Percentiles rank a stretch among this genome's conserved stretches.
These are phyloP conservation scores for Pegoplata infirma DNA, from an alignment of 2,888 invertebrate species.

Conservation along the genomic window DNA sequence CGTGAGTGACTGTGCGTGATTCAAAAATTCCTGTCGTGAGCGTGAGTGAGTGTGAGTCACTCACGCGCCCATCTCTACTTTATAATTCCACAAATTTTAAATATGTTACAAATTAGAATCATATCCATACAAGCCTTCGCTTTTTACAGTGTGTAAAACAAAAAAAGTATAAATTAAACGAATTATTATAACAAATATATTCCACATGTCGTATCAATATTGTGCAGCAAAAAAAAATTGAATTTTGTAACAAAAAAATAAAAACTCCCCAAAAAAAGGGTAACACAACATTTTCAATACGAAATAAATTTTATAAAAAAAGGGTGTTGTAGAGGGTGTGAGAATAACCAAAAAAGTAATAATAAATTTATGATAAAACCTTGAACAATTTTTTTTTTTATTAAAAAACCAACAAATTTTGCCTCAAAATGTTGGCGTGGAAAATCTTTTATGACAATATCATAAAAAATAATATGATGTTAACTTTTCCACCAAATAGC, in stretches of 20 bases:
- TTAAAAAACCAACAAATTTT: slow-evolving; percentile 37
- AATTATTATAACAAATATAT: slow-evolving; percentile 38
- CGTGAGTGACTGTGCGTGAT: no score
- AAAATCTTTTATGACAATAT: neutral
- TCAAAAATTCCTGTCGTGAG: no score
- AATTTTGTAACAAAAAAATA: neutral
- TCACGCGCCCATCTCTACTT: no score
- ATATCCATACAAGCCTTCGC: neutral
- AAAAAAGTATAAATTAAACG: slow-evolving; percentile 36
- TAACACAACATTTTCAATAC: no score
- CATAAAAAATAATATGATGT: neutral
- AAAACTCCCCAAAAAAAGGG: slow-evolving; percentile 8
- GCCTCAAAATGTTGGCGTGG: slow-evolving; percentile 24
- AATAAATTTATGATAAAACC: slow-evolving; percentile 32
- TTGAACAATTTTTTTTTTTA: slow-evolving; percentile 29
- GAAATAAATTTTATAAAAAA: neutral
- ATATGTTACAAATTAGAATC: neutral
- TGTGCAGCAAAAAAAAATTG: slow-evolving; percentile 21
- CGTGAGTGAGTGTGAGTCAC: no score
- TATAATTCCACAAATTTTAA: no score
- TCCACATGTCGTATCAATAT: slow-evolving; percentile 55
- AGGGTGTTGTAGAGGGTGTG: slow-evolving; percentile 39
- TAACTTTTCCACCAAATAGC: slow-evolving; percentile 2
- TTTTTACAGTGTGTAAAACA: neutral
- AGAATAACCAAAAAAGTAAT: neutral